Base-by-base conservation (phyloP, 2,797 vertebrate species). In the Distichodus sexfasciatus region DNA sequence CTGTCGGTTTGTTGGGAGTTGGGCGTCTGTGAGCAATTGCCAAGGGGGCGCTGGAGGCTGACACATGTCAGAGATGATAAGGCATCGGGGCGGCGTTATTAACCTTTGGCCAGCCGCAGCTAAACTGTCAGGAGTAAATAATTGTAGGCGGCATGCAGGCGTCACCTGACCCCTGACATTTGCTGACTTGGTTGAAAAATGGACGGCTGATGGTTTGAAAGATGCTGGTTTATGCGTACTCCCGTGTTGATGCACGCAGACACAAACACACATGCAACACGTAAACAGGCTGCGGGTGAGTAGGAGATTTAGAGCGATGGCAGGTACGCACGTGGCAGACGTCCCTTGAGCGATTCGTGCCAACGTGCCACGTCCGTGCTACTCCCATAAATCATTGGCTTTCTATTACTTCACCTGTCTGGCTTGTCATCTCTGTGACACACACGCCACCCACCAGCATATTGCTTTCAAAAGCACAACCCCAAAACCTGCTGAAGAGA, bases 1-100 rank as follows among this genome's bases (percentile, higher is more conserved):
- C 44, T 29, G 17, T 58, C 35, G 14, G 21, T 53, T 43, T 61
- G 63, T 77, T 62, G 38, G 35, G 51, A n/a, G n/a, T n/a, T n/a
- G n/a, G 26, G 1, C 44, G 60, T 66, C 48, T 21, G 29, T 33
- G 62, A 59, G 31, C 21, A 64, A 61, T 69, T 40, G 44, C 31
- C 55, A 33, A 54, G 67, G 50, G 48, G 55, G 38, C 55, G 75
- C 69, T 51, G 50, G n/a, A 61, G 44, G 60, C 70, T 75, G 68
- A 69, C 67, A 43, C 40, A 60, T 50, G 78, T 84, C 78, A 63
- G 69, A 72, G 78, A 68, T 81, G 83, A 84, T 85, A 82, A 78
- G 77, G 85, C 85, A 84, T 88, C 85, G 81, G 46, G n/a, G 9
- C 46, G 73, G 80, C 84, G 82, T 87, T 87, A 88, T 90, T 87